Percentiles rank a stretch among this genome's conserved stretches.
These are phyloP conservation scores for Premnoplex brunnescens DNA, from an alignment of 2,797 vertebrate genomes.

Conservation along the genomic window DNA sequence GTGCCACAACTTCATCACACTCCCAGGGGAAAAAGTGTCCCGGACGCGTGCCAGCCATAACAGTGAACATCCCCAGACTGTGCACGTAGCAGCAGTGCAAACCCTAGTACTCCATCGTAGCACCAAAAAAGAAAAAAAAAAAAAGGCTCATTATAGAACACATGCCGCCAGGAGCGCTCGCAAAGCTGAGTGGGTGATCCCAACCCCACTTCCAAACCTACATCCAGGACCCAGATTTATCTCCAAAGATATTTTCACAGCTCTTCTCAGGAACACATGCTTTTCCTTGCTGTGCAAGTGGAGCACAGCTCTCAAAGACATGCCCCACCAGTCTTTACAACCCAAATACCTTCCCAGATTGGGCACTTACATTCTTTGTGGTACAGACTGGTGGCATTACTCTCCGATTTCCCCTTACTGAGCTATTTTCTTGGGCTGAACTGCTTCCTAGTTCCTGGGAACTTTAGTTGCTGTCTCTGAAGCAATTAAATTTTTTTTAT, in stretches of 20 bases:
- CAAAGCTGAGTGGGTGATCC: conserved; percentile 65
- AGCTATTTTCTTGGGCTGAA: background rate
- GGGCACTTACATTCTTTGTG: background rate
- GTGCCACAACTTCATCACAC: accelerated
- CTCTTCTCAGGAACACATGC: conserved; percentile 13
- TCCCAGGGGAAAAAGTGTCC: background rate
- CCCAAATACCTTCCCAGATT: background rate
- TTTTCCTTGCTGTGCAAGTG: background rate
- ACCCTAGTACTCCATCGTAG: conserved; percentile 14
- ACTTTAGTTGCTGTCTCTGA: background rate
- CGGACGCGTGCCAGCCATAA: accelerated
- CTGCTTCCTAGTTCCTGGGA: background rate
- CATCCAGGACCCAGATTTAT: conserved; percentile 59
- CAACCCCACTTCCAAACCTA: conserved; percentile 53
- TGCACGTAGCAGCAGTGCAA: background rate
- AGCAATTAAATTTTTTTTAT: background rate
- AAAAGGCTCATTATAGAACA: background rate
- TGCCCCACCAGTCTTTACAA: background rate
- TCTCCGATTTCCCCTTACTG: background rate
- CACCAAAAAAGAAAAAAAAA: conserved; percentile 8
- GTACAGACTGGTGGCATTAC: background rate
- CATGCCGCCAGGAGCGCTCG: accelerated
- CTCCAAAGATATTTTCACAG: conserved; percentile 45
- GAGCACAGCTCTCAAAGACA: background rate
- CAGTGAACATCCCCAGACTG: background rate